These are phyloP conservation scores for Aurelia sp. DNA, from an alignment of 30 jellyfish, hydroid and myxozoan species.

Conservation along the genomic window DNA sequence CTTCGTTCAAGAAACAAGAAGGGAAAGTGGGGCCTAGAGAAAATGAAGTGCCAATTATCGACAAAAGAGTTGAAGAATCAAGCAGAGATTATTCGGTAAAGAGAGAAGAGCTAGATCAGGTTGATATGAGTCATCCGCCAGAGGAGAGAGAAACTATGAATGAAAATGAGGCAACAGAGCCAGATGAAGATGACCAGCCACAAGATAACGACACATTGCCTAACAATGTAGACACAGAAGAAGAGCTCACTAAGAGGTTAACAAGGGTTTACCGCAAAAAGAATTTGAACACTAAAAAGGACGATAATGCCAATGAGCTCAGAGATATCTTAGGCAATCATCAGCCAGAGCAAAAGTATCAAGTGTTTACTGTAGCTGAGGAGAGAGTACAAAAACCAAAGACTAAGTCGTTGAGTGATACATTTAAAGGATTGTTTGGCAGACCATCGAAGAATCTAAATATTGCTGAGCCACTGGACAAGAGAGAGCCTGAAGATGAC, in stretches of 20 bases:
- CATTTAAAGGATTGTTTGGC: neutral
- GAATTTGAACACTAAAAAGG: neutral
- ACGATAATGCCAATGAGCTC: too few relatives aligned
- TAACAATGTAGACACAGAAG: neutral
- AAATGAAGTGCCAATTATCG: too few relatives aligned
- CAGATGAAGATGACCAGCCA: constrained; percentile 1
- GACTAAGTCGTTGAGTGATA: neutral
- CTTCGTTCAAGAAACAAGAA: neutral
- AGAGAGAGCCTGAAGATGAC: neutral
- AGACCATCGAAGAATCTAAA: neutral
- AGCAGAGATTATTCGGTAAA: too few relatives aligned
- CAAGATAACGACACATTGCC: neutral
- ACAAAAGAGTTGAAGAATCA: too few relatives aligned
- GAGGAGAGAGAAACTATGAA: neutral
- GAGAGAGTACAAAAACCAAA: neutral
- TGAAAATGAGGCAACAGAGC: neutral
- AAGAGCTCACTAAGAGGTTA: neutral
- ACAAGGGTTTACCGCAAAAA: neutral
- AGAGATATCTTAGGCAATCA: too few relatives aligned
- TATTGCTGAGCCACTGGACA: neutral
- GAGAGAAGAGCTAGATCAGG: too few relatives aligned
- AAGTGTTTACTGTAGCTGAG: neutral
- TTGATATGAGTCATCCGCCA: neutral
- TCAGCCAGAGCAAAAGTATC: neutral
- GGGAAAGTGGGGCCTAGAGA: neutral